A percentile compares a stretch with the other conserved stretches of the same genome.
These are phyloP conservation scores for Halocynthia aurantium DNA, from an alignment of 23 tunicate genomes.

Conservation along the genomic window DNA sequence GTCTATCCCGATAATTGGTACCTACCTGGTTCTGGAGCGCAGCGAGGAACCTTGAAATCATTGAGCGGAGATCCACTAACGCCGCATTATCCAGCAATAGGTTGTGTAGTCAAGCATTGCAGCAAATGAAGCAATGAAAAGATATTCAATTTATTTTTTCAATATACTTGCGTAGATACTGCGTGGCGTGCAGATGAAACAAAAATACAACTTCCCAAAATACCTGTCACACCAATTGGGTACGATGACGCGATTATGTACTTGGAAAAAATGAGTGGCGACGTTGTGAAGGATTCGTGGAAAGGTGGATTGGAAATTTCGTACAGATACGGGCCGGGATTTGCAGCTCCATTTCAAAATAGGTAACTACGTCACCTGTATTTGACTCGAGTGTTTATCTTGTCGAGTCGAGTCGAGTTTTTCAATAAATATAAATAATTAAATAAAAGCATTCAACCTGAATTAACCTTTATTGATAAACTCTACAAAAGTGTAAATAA, in stretches of 20 bases:
- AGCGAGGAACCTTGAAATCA: constrained; percentile 42
- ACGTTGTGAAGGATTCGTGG: constrained; percentile 33
- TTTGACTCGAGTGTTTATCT: too few relatives aligned
- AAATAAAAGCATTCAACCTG: too few relatives aligned
- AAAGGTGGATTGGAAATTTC: constrained; percentile 65
- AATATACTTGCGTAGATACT: constrained; percentile 10
- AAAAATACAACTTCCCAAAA: constrained; percentile 37
- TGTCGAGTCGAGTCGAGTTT: too few relatives aligned
- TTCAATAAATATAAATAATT: too few relatives aligned
- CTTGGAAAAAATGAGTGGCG: constrained; percentile 38
- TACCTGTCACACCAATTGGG: constrained; percentile 74
- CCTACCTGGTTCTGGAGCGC: constrained; percentile 58
- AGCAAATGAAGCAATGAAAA: neutral
- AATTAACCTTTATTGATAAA: too few relatives aligned
- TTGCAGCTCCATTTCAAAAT: constrained; percentile 2
- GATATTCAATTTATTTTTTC: too few relatives aligned
- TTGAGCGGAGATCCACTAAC: constrained; percentile 57
- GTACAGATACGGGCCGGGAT: constrained; percentile 71
- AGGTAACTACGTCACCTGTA: constrained; percentile 3
- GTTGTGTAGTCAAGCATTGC: constrained; percentile 14
- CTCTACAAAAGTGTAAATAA: neutral
- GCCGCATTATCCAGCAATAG: constrained; percentile 62
- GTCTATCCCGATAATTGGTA: constrained; percentile 62
- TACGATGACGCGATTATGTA: constrained; percentile 50
- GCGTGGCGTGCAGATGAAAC: constrained; percentile 39